Evolutionary conservation across 2,113 vertebrate genomes (phyloP).

Genomic region (Cisticola juncidis): DNA sequence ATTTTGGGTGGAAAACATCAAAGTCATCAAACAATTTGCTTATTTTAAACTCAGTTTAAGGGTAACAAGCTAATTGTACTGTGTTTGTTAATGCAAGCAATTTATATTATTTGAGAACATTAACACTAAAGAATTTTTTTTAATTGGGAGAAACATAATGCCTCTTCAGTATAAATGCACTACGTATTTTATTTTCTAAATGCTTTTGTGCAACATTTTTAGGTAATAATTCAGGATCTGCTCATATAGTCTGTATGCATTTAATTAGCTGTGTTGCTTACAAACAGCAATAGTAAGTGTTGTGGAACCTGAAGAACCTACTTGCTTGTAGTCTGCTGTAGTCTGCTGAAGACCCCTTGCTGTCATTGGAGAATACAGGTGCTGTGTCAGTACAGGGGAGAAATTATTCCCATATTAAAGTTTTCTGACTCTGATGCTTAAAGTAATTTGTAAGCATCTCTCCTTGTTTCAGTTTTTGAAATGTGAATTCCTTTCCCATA

Average conservation of each 20-base stretch:
- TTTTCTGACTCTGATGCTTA: not conserved
- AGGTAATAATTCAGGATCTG: not conserved
- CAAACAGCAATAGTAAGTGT: not conserved
- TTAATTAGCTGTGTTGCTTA: not conserved
- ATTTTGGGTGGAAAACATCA: slow-evolving; percentile 85
- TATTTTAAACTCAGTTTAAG: slow-evolving; percentile 79
- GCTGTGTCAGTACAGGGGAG: not conserved
- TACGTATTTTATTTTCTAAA: not conserved
- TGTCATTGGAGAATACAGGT: not conserved
- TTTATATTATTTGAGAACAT: slow-evolving; percentile 59
- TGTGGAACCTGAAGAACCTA: not conserved
- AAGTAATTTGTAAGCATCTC: not conserved
- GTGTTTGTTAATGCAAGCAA: slow-evolving; percentile 61
- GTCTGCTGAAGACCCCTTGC: not conserved
- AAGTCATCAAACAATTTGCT: slow-evolving; percentile 81
- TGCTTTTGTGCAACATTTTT: not conserved
- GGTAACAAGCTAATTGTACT: slow-evolving; percentile 78
- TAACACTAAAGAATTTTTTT: slow-evolving; percentile 8
- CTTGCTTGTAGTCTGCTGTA: not conserved
- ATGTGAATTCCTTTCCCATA: slow-evolving; percentile 5
- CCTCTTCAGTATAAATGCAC: not conserved
- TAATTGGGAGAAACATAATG: not conserved
- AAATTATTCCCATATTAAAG: not conserved
- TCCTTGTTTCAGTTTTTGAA: not conserved
- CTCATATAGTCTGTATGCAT: not conserved